Evolutionary conservation across 64 coral and sea anemone species (phyloP).

Genomic region (Actinia tenebrosa): DNA sequence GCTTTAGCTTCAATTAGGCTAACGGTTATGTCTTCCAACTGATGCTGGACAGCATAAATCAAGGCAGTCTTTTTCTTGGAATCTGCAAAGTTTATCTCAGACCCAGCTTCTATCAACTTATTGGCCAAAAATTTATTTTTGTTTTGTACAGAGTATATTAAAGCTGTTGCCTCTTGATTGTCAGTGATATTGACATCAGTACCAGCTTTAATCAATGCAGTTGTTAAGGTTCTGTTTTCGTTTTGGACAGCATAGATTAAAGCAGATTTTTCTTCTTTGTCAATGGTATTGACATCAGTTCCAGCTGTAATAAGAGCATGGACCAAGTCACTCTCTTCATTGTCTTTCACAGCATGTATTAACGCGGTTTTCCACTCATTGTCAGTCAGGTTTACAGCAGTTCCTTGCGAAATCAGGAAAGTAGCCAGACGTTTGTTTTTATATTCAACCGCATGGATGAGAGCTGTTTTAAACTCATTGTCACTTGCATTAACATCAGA

Average conservation of each 20-base stretch:
- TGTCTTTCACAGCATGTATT: conserved; percentile 1
- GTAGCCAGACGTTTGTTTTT: background rate
- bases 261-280: background rate
- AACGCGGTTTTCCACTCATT: background rate
- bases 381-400: background rate
- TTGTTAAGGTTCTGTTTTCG: background rate
- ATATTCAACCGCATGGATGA: background rate
- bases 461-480: background rate
- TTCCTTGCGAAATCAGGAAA: background rate
- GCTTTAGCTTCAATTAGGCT: background rate
- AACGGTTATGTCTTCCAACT: background rate
- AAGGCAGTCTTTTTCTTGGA: background rate
- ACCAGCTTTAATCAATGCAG: background rate
- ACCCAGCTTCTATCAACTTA: background rate
- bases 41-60: background rate
- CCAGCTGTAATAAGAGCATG: background rate
- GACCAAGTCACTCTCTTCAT: background rate
- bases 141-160: background rate
- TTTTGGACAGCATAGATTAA: background rate
- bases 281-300: background rate
- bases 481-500: background rate
- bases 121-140: background rate
- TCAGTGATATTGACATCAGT: conserved; percentile 8
- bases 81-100: background rate
- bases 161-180: background rate